Conservation (phyloP, 2,113 vertebrate species). For the Pygoscelis adeliae region DNA sequence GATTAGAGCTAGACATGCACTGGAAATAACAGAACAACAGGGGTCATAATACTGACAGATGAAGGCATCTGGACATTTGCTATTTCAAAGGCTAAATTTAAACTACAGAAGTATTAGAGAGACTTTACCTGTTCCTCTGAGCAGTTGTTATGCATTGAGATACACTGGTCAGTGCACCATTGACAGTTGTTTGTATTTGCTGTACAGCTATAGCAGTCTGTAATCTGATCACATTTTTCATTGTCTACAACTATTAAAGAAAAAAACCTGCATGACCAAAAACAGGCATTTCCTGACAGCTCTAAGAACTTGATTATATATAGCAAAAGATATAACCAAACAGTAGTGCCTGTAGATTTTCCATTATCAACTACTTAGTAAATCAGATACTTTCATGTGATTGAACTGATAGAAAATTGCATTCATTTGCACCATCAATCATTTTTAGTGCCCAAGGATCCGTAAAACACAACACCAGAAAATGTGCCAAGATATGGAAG, state of each 20-base stretch:
- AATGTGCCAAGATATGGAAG: background rate
- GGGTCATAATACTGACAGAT: background rate
- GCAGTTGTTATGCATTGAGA: slow-evolving; percentile 89
- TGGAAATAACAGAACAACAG: background rate
- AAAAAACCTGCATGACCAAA: slow-evolving; percentile 69
- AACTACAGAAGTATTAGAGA: background rate
- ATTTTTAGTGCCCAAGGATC: background rate
- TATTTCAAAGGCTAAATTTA: background rate
- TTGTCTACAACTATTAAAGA: slow-evolving; percentile 81
- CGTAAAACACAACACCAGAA: background rate
- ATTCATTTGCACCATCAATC: background rate
- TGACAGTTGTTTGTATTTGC: slow-evolving; percentile 94
- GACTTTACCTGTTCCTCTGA: slow-evolving; percentile 82
- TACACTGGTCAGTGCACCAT: slow-evolving; percentile 90
- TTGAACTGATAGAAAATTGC: background rate
- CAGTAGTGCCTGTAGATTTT: background rate
- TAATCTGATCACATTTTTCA: slow-evolving; percentile 93
- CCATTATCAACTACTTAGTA: background rate
- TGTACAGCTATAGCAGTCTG: slow-evolving; percentile 97
- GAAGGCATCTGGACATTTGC: background rate
- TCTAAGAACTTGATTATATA: slow-evolving; percentile 24
- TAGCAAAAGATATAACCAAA: background rate
- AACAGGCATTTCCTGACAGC: slow-evolving; percentile 50
- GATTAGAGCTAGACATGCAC: background rate
- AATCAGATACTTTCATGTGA: background rate